A percentile compares a stretch with the other conserved stretches of the same genome.
These are phyloP conservation scores for Rhinoraja longicauda DNA, from an alignment of 2,797 vertebrate genomes.

Conservation along the genomic window DNA sequence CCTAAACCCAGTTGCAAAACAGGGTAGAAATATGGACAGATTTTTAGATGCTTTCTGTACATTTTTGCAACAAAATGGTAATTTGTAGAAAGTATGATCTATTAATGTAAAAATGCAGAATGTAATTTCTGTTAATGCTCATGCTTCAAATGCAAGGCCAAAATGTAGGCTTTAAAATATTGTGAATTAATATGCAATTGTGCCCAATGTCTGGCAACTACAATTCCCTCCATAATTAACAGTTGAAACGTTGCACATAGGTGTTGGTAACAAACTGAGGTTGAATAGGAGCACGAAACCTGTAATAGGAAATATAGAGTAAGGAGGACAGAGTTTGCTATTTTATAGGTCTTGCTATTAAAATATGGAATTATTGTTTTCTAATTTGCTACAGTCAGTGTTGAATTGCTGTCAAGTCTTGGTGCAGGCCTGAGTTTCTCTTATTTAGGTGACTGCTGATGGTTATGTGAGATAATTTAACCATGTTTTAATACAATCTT, in stretches of 20 bases:
- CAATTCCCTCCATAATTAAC: neutral
- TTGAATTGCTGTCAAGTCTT: neutral
- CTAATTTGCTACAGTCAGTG: neutral
- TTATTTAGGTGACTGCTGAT: neutral
- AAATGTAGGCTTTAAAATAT: neutral
- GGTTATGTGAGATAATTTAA: neutral
- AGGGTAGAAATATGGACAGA: neutral
- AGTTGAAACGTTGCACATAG: neutral
- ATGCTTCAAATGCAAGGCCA: neutral
- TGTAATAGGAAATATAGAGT: neutral
- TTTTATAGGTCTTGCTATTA: neutral
- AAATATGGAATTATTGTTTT: neutral
- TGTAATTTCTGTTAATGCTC: neutral
- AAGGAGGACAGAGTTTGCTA: neutral
- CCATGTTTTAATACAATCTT: no score
- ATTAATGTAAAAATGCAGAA: neutral
- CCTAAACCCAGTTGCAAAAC: neutral
- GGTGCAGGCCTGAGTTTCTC: neutral
- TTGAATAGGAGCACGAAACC: neutral
- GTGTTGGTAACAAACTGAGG: neutral
- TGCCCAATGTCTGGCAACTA: neutral
- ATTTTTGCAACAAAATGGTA: neutral
- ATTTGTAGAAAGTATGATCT: neutral
- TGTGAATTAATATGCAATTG: neutral
- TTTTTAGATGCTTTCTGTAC: neutral